Evolutionary conservation across 2,797 vertebrate species (phyloP).

Genomic region (Liparis tanakae): DNA sequence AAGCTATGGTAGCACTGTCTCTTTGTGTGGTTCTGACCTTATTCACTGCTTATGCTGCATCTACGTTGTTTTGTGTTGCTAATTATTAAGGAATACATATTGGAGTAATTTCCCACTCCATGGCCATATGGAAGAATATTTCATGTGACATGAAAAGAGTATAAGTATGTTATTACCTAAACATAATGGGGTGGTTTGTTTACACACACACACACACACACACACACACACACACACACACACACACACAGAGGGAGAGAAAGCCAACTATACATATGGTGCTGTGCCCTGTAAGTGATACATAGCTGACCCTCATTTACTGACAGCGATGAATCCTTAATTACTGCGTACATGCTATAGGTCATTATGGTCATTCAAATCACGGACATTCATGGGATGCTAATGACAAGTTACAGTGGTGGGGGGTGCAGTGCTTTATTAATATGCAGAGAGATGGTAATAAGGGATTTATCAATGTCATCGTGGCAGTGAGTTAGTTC

Average conservation of each 20-base stretch:
- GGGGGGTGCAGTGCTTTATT: slow-evolving; percentile 14
- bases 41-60: background rate
- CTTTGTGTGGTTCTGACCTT: background rate
- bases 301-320: slow-evolving; percentile 36
- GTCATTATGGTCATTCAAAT: slow-evolving; percentile 45
- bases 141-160: background rate
- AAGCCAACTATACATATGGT: slow-evolving; percentile 1
- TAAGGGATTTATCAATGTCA: slow-evolving; percentile 46
- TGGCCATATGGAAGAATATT: background rate
- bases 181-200: slow-evolving; percentile 2
- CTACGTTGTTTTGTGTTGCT: background rate
- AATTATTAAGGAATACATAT: background rate
- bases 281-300: slow-evolving; percentile 2
- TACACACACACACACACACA: background rate
- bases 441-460: slow-evolving; percentile 35
- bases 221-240: background rate
- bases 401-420: slow-evolving; percentile 26
- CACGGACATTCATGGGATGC: slow-evolving; percentile 38
- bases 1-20: background rate
- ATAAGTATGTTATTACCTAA: slow-evolving; percentile 8
- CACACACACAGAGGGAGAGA: background rate
- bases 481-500: slow-evolving; percentile 28
- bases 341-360: slow-evolving; percentile 6
- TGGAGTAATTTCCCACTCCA: background rate
- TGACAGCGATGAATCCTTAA: slow-evolving; percentile 42